Conservation (phyloP, 2,797 vertebrate genomes). For the Antennarius maculatus region DNA sequence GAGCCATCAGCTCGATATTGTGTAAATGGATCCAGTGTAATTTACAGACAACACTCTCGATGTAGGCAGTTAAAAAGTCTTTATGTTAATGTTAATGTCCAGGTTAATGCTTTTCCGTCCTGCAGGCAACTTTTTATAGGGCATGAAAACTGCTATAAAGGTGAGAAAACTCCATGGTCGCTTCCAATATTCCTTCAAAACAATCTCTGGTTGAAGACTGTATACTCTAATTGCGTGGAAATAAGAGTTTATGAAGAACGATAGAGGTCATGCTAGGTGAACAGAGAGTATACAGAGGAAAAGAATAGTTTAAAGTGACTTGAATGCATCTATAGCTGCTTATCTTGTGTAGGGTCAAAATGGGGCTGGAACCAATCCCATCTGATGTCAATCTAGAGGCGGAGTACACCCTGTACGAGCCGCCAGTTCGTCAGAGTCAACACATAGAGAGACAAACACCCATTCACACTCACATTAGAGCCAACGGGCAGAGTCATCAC, state of each 20-base stretch:
- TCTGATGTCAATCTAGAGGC: too few species aligned
- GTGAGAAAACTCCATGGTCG: neutral
- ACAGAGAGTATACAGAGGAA: neutral
- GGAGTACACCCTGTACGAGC: too few species aligned
- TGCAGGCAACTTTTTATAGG: neutral
- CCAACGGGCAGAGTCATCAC: too few species aligned
- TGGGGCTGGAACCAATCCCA: too few species aligned
- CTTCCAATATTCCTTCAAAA: slow-evolving; percentile 1
- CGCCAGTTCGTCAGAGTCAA: too few species aligned
- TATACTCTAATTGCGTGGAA: neutral
- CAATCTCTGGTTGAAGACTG: slow-evolving; percentile 1
- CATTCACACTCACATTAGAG: too few species aligned
- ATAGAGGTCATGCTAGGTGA: neutral
- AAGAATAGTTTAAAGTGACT: too few species aligned
- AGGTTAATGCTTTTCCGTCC: slow-evolving; percentile 11
- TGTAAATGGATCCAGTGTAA: neutral
- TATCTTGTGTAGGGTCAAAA: too few species aligned
- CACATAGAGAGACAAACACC: too few species aligned
- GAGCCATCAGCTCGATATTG: too few species aligned
- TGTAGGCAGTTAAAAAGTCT: neutral
- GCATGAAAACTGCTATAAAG: neutral
- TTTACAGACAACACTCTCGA: slow-evolving; percentile 7
- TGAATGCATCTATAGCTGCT: neutral
- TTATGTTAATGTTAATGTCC: too few species aligned
- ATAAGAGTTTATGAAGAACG: neutral